phyloP scores from a whole-genome alignment of 1,140 invertebrate species.

The Archivesica marissinica region DNA sequence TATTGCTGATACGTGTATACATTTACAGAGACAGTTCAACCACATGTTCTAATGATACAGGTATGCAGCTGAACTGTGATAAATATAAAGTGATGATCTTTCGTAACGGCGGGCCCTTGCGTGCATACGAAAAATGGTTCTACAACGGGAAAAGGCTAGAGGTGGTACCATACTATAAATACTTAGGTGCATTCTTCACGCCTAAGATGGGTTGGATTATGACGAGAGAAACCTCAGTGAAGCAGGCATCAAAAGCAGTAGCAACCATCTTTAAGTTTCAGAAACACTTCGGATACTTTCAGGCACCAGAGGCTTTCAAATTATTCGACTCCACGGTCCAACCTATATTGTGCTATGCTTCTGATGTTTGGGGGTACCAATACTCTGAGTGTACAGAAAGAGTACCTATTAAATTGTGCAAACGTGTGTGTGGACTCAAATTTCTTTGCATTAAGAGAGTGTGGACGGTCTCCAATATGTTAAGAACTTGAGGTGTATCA shows the following conservation, averaged over 20 bases:
- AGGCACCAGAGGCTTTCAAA: slow-evolving; percentile 3
- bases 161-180: slow-evolving; percentile 37
- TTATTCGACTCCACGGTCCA: slow-evolving; percentile 24
- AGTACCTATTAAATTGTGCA: slow-evolving; percentile 29
- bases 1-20: slow-evolving; percentile 4
- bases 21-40: too few species aligned
- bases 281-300: background rate
- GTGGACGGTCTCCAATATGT: background rate
- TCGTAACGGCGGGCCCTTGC: slow-evolving; percentile 15
- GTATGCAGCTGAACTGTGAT: slow-evolving; percentile 18
- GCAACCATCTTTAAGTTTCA: background rate
- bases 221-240: background rate
- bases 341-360: slow-evolving; percentile 34
- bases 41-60: slow-evolving; percentile 16
- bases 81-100: slow-evolving; percentile 47
- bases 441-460: slow-evolving; percentile 31
- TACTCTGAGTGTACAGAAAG: slow-evolving; percentile 7
- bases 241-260: slow-evolving; percentile 22
- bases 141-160: slow-evolving; percentile 12
- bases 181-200: slow-evolving; percentile 30
- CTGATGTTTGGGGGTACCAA: slow-evolving; percentile 44
- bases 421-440: slow-evolving; percentile 10
- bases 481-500: slow-evolving; percentile 29
- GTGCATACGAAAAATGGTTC: slow-evolving; percentile 10
- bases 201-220: slow-evolving; percentile 30